Percentiles rank a stretch among this genome's conserved stretches.
Evolutionary conservation across 2,888 invertebrate genomes (phyloP).

Genomic region (Plusia festucae): DNA sequence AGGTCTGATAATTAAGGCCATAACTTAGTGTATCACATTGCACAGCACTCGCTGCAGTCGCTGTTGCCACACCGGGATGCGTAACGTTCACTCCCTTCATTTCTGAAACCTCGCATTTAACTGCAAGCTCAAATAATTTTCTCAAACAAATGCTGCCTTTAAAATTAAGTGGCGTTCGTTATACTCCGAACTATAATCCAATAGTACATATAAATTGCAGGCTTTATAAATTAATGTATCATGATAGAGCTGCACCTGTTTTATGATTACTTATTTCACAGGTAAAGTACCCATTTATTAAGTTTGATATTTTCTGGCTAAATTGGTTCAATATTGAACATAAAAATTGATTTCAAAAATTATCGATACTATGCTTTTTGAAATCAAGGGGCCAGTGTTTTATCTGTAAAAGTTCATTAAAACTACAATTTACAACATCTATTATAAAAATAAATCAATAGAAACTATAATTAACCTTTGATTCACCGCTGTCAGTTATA

Average conservation of each 20-base stretch:
- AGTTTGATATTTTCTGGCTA: background rate
- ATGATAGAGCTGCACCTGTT: constrained; percentile 21
- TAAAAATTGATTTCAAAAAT: background rate
- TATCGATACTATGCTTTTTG: background rate
- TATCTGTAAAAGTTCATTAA: background rate
- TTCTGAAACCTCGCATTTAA: constrained; percentile 35
- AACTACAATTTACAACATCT: background rate
- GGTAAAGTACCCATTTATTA: background rate
- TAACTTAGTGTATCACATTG: constrained; percentile 65
- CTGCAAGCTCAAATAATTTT: constrained; percentile 35
- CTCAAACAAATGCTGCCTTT: constrained; percentile 34
- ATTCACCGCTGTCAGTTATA: background rate
- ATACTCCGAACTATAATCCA: constrained; percentile 43
- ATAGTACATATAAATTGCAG: constrained; percentile 33
- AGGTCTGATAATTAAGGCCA: constrained; percentile 68
- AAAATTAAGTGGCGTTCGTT: constrained; percentile 39
- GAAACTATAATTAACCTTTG: background rate
- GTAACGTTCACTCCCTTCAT: constrained; percentile 51
- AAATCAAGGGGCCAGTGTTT: background rate
- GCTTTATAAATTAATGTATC: constrained; percentile 25
- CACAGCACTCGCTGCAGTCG: constrained; percentile 63
- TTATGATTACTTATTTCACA: constrained; percentile 7
- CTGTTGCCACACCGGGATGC: constrained; percentile 62
- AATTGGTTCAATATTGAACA: background rate
- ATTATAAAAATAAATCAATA: constrained; percentile 3